Conservation (phyloP, 2,888 invertebrate species). For the Drosophila seclusa region DNA sequence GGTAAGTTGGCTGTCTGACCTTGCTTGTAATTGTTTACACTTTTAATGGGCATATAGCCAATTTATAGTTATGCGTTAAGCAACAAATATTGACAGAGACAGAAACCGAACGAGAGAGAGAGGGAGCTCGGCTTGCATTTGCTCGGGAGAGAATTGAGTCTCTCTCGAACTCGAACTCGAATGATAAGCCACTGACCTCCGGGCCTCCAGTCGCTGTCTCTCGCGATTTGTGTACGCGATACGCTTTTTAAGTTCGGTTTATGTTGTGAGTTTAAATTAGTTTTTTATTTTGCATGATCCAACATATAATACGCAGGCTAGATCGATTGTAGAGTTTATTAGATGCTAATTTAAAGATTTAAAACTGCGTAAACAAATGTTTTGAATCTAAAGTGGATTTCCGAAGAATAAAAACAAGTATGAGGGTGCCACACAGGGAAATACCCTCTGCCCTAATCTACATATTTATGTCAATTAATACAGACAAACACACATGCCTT, state of each 20-base stretch:
- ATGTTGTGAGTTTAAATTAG: constrained; percentile 23
- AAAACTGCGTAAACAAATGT: constrained; percentile 7
- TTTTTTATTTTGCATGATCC: constrained; percentile 20
- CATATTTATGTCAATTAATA: neutral
- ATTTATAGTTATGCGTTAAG: constrained; percentile 2
- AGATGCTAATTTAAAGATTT: constrained; percentile 23
- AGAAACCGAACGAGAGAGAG: constrained; percentile 5
- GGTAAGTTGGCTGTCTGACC: constrained; percentile 39
- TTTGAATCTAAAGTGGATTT: neutral
- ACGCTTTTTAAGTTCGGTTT: constrained; percentile 50
- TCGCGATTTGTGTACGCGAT: constrained; percentile 38
- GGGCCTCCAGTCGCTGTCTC: constrained; percentile 17
- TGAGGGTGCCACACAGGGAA: neutral
- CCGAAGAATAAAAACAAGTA: neutral
- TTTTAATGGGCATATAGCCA: neutral
- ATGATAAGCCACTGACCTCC: constrained; percentile 76
- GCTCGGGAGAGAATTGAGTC: constrained; percentile 15
- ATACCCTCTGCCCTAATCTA: neutral
- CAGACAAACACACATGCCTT: neutral
- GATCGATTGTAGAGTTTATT: neutral
- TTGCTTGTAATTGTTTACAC: constrained; percentile 18
- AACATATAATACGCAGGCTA: neutral
- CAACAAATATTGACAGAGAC: constrained; percentile 9
- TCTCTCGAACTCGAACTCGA: constrained; percentile 39
- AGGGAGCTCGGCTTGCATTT: constrained; percentile 1